Evolutionary conservation across 2,797 vertebrate species (phyloP), one percentile per base, ranked within the genome.

Genomic region (Falco biarmicus): DNA sequence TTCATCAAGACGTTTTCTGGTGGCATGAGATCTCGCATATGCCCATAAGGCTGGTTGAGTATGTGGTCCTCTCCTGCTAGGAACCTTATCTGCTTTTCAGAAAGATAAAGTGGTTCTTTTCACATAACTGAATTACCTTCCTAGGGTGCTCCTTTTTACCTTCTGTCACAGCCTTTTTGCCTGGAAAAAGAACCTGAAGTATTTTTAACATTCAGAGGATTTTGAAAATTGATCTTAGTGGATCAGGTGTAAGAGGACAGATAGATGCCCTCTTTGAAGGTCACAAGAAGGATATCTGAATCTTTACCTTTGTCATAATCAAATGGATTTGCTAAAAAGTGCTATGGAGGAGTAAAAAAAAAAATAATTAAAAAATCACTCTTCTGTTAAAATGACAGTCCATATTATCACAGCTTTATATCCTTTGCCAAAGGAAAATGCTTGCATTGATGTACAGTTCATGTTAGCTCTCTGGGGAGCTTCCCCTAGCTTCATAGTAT

Each of bases 41-140:
- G 96, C 90, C 93, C 91, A 97, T 97, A 96, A 96, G 90, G 91
- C 48, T 89, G 63, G 81, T 91, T 92, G 93, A 96, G 96, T 96
- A 97, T 97, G 96, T 93, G 95, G 96, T 96, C 95, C 90, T 96
- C 93, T 95, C 96, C 96, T 95, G 95, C 96, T 96, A 96, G 86
- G 93, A 96, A 47, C 88, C 90, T 97, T 96, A 93, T 87, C 93
- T 83, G 93, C 64, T 88, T 96, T 97, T 93, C 93, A 87, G 91
- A 95, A 96, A 95, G 95, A 95, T 95, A 77, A 96, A 96, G 93
- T 96, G 87, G 91, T 92, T 97, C 94, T 95, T 92, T 96, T 81
- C 89, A 83, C 81, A 79, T 91, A 95, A 93, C 87, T 97, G 95
- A 96, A 94, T 97, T 95, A 95, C 94, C 96, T 97, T 97, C 96